Evolutionary conservation across 2,797 vertebrate genomes (phyloP).

Genomic region (Mico argentatus): DNA sequence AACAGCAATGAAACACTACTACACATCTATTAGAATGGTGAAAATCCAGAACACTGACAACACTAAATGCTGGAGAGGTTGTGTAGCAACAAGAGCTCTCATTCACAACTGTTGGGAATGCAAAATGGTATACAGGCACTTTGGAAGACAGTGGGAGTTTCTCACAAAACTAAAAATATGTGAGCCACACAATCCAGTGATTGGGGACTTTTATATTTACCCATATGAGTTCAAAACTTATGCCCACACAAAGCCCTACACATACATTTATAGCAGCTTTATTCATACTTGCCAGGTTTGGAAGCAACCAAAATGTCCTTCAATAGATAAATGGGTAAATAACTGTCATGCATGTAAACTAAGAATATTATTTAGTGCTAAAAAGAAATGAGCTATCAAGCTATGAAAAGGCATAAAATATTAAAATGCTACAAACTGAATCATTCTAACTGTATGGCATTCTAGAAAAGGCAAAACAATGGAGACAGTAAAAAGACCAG

Average conservation of each 20-base stretch:
- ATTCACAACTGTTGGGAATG: neutral
- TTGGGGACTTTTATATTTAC: neutral
- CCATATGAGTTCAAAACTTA: neutral
- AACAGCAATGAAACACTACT: neutral
- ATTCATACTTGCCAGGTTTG: neutral
- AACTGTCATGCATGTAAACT: neutral
- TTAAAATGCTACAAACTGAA: neutral
- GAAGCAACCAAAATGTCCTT: neutral
- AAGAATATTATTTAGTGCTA: neutral
- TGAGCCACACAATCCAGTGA: neutral
- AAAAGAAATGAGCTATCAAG: neutral
- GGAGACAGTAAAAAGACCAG: neutral
- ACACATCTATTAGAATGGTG: neutral
- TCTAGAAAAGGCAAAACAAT: neutral
- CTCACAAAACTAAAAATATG: neutral
- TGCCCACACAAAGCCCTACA: neutral
- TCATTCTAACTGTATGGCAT: neutral
- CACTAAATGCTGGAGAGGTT: neutral
- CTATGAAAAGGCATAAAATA: neutral
- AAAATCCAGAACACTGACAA: neutral
- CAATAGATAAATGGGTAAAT: neutral
- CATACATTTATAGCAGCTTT: neutral
- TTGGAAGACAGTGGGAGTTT: neutral
- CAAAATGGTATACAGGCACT: neutral
- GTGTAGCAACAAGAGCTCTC: neutral